phyloP scores from a whole-genome alignment of 2,113 vertebrate species.

The Etia nguti region DNA sequence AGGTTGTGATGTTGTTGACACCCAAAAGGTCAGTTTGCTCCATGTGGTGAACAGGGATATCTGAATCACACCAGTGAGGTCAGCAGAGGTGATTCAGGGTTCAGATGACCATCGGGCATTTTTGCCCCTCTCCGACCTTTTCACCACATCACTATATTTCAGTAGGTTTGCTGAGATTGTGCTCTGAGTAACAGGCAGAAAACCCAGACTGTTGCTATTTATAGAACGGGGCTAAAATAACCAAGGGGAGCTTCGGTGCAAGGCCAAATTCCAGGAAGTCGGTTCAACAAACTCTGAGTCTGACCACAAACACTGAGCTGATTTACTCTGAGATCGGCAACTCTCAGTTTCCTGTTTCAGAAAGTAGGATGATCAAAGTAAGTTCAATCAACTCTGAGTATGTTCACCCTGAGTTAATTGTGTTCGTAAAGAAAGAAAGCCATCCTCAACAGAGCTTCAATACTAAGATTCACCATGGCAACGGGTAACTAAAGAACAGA shows the following conservation, averaged over 20 bases:
- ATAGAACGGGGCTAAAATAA: background rate
- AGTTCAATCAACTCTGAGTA: background rate
- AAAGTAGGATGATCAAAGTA: background rate
- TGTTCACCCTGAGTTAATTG: background rate
- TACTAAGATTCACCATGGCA: background rate
- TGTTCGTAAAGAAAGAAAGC: background rate
- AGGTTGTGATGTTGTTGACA: background rate
- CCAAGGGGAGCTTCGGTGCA: background rate
- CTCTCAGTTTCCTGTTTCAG: background rate
- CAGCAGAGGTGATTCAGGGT: background rate
- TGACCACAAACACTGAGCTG: background rate
- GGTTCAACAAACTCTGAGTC: background rate
- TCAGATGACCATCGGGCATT: background rate
- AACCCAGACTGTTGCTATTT: background rate
- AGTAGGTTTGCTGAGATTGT: background rate
- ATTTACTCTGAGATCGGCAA: background rate
- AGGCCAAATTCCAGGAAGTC: background rate
- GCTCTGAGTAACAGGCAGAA: background rate
- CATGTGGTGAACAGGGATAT: background rate
- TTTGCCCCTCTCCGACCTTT: background rate
- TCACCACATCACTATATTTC: background rate
- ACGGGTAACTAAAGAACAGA: background rate
- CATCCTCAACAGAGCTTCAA: background rate
- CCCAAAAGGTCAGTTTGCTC: slow-evolving; percentile 13
- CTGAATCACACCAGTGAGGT: slow-evolving; percentile 25